These are phyloP conservation scores for Bambusicola thoracicus DNA, from an alignment of 2,113 vertebrate genomes.

Conservation along the genomic window DNA sequence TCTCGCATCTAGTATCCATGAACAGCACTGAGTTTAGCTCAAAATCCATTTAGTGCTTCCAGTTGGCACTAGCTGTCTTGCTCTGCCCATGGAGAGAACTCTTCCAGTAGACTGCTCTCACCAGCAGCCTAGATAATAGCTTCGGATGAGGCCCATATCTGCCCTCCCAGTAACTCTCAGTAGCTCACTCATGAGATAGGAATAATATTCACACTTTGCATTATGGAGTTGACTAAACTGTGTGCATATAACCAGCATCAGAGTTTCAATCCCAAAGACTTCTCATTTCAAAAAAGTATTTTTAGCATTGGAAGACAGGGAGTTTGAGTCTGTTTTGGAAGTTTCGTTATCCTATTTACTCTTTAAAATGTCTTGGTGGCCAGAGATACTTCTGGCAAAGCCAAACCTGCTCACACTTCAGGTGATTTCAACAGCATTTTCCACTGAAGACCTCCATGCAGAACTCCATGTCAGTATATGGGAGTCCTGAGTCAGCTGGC, in stretches of 20 bases:
- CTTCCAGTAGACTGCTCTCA: background rate
- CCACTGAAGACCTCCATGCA: background rate
- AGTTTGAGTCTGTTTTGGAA: background rate
- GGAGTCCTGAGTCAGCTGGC: background rate
- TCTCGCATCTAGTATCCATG: background rate
- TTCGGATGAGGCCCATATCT: background rate
- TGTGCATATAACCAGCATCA: background rate
- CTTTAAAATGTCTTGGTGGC: background rate
- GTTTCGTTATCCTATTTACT: background rate
- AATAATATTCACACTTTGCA: background rate
- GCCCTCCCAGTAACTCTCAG: background rate
- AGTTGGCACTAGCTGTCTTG: background rate
- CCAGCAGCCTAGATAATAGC: background rate
- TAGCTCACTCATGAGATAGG: background rate
- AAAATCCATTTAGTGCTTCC: slow-evolving; percentile 19
- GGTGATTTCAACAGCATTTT: background rate
- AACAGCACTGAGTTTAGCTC: slow-evolving; percentile 8
- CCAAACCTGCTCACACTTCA: background rate
- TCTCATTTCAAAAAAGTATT: background rate
- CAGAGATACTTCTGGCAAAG: background rate
- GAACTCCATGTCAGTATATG: background rate
- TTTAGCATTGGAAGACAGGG: background rate
- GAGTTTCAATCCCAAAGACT: background rate
- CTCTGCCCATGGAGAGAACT: background rate
- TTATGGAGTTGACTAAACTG: background rate